Percentiles rank a stretch among this genome's conserved stretches.
phyloP scores from a whole-genome alignment of 92 coral and sea anemone species.

The Phenganax stokvisi region DNA sequence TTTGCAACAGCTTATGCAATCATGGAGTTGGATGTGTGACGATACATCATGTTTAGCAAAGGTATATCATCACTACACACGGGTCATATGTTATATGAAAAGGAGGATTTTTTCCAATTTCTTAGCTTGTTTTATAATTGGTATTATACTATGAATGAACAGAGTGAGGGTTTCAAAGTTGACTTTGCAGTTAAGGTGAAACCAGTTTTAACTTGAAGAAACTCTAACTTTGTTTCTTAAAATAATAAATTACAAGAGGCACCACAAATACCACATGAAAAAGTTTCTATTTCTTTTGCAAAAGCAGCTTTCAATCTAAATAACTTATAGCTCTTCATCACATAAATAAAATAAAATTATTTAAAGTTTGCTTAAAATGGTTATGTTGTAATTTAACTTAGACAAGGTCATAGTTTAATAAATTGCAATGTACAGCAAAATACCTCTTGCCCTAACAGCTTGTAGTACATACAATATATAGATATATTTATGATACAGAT shows the following conservation, averaged over 20 bases:
- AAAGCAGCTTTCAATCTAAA: conserved; percentile 35
- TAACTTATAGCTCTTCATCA: background rate
- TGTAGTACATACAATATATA: conserved; percentile 1
- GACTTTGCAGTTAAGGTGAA: conserved; percentile 46
- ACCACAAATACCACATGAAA: conserved; percentile 44
- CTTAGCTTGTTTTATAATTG: conserved; percentile 38
- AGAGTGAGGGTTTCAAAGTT: conserved; percentile 49
- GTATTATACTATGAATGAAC: conserved; percentile 48
- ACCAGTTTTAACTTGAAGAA: conserved; percentile 40
- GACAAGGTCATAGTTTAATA: too few species aligned
- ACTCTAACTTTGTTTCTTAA: background rate
- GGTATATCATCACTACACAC: conserved; percentile 41
- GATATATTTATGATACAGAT: too few species aligned
- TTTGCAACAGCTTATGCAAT: conserved; percentile 23
- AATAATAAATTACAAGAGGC: conserved; percentile 31
- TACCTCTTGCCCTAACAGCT: background rate
- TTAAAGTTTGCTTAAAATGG: too few species aligned
- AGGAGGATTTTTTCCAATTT: conserved; percentile 37
- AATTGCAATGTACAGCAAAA: too few species aligned
- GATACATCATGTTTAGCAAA: conserved; percentile 30
- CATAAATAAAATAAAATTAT: too few species aligned
- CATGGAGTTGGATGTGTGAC: conserved; percentile 54
- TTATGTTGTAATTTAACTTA: too few species aligned
- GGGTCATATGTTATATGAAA: conserved; percentile 39
- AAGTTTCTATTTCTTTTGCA: conserved; percentile 32